Evolutionary conservation across 2,797 vertebrate species (phyloP).

Genomic region (Taeniopygia guttata): DNA sequence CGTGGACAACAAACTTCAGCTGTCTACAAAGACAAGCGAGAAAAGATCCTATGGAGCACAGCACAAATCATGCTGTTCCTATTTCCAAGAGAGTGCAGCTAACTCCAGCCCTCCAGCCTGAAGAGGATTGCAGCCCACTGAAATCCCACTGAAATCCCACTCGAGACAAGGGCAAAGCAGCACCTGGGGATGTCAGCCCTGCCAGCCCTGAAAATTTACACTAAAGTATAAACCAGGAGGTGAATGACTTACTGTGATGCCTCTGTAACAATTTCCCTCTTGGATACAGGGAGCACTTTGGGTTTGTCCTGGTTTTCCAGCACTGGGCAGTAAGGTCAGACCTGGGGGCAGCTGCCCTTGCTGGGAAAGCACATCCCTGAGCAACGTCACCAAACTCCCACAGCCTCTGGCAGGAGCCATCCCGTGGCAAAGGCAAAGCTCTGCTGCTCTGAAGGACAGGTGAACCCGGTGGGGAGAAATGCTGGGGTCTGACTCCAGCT

Average conservation of each 20-base stretch:
- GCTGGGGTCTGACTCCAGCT: no score
- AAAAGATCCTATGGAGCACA: neutral
- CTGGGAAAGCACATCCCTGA: neutral
- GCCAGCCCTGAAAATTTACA: neutral
- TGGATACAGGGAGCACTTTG: neutral
- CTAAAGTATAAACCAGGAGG: neutral
- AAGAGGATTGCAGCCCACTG: rapidly evolving
- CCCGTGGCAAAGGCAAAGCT: rapidly evolving
- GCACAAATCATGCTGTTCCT: neutral
- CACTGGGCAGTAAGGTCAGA: neutral
- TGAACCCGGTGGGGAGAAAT: no score
- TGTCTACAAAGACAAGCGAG: neutral
- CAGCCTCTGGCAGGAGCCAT: rapidly evolving
- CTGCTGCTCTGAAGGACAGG: neutral
- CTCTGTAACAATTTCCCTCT: neutral
- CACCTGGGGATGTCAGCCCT: neutral
- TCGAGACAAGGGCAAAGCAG: neutral
- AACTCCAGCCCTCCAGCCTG: neutral
- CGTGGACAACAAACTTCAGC: neutral
- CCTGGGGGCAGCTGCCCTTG: no score
- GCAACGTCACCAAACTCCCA: rapidly evolving
- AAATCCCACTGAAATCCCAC: neutral
- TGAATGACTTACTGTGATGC: neutral
- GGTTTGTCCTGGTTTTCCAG: neutral
- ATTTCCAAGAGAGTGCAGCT: neutral